Conservation (phyloP, 2,113 vertebrate genomes). For the Carlito syrichta region DNA sequence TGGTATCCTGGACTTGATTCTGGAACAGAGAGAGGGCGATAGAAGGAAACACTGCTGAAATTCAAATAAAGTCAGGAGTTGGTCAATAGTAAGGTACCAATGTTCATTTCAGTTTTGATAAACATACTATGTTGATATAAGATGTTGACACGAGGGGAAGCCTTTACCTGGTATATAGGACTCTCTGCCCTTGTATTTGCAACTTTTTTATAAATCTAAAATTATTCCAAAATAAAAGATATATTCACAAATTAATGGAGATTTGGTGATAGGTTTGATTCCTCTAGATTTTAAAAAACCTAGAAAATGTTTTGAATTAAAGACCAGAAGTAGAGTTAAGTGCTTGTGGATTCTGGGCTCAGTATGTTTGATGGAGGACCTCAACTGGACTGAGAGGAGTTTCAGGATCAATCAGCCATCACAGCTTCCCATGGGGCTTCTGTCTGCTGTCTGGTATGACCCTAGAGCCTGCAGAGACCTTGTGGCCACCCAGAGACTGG, state of each 20-base stretch:
- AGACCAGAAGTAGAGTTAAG: not conserved
- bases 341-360: not conserved
- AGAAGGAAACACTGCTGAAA: not conserved
- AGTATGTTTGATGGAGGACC: not conserved
- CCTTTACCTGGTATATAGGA: fast-evolving
- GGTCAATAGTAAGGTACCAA: fast-evolving
- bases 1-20: not conserved
- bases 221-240: not conserved
- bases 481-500: not conserved
- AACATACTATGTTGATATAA: fast-evolving
- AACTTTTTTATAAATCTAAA: not conserved
- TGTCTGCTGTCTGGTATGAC: not conserved
- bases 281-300: not conserved
- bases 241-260: not conserved
- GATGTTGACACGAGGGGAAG: fast-evolving
- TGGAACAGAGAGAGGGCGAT: not conserved
- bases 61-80: not conserved
- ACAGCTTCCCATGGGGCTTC: not conserved
- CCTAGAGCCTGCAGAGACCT: not conserved
- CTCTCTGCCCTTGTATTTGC: not conserved
- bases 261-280: not conserved
- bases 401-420: not conserved
- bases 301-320: not conserved
- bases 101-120: not conserved
- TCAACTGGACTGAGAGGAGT: too few relatives aligned